Conservation (phyloP, 2,797 vertebrate species). For the Microcaecilia unicolor region DNA sequence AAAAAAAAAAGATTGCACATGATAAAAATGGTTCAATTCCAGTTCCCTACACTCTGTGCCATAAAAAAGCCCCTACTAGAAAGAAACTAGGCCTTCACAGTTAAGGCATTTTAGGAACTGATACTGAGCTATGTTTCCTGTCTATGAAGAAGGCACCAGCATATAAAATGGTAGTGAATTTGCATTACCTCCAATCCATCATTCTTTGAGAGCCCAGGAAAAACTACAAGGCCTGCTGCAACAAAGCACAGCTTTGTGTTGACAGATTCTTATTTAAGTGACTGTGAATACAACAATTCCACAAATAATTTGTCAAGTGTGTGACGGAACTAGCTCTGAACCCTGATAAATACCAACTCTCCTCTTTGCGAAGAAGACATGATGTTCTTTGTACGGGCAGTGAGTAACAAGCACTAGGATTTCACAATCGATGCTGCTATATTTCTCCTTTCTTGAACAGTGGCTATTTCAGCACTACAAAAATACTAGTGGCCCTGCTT, state of each 20-base stretch:
- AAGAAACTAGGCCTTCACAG: conserved; percentile 70
- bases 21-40: conserved; percentile 46
- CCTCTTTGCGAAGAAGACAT: conserved; percentile 54
- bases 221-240: conserved; percentile 66
- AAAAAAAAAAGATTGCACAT: conserved; percentile 24
- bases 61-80: conserved; percentile 42
- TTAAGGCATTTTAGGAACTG: conserved; percentile 85
- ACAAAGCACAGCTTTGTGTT: conserved; percentile 74
- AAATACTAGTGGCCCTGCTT: conserved; percentile 13
- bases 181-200: conserved; percentile 97
- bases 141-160: conserved; percentile 74
- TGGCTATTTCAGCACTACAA: conserved; percentile 18
- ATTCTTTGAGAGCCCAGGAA: conserved; percentile 70
- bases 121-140: conserved; percentile 93
- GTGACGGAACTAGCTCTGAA: conserved; percentile 96
- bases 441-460: conserved; percentile 53
- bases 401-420: conserved; percentile 44
- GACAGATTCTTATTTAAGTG: conserved; percentile 99
- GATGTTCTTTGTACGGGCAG: conserved; percentile 41
- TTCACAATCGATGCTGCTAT: conserved; percentile 55
- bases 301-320: conserved; percentile 97
- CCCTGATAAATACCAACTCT: conserved; percentile 71
- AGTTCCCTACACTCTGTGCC: conserved; percentile 22
- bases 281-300: conserved; percentile 99
- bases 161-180: conserved; percentile 98